phyloP scores from a whole-genome alignment of 2,888 invertebrate species.

The Bhutanitis thaidina region DNA sequence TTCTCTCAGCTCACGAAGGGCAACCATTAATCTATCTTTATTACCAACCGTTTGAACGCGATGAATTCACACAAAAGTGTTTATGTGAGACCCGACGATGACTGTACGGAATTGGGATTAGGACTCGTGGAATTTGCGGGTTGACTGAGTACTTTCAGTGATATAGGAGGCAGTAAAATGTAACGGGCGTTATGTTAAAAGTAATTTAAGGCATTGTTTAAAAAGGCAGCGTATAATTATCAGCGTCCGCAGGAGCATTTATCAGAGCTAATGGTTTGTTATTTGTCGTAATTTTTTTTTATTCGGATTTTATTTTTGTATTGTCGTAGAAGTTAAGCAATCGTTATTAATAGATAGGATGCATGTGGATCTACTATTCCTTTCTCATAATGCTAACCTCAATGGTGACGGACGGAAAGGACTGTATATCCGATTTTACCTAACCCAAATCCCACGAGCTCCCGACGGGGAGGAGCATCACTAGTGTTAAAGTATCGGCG shows the following conservation, averaged over 20 bases:
- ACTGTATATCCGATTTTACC: too few relatives aligned
- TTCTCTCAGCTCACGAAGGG: conserved; percentile 23
- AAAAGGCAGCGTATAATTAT: neutral
- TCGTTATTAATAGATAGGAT: too few relatives aligned
- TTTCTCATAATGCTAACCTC: too few relatives aligned
- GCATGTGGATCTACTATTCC: too few relatives aligned
- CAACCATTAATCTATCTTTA: conserved; percentile 68
- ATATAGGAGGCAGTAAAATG: conserved; percentile 20
- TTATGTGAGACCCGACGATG: conserved; percentile 49
- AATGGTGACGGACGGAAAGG: too few relatives aligned
- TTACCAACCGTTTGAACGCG: conserved; percentile 62
- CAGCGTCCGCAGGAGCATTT: neutral
- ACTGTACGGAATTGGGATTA: conserved; percentile 39
- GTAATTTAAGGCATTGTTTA: conserved; percentile 2
- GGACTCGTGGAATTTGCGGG: conserved; percentile 28
- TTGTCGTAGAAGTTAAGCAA: too few relatives aligned
- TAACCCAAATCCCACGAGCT: too few relatives aligned
- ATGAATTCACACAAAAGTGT: conserved; percentile 62
- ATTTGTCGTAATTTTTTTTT: too few relatives aligned
- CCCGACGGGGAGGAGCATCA: too few relatives aligned
- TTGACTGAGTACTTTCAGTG: conserved; percentile 26
- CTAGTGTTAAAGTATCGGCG: too few relatives aligned
- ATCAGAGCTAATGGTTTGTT: neutral
- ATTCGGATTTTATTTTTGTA: too few relatives aligned
- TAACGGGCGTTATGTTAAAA: conserved; percentile 16